Conservation (phyloP, 2,113 vertebrate genomes). For the Salvator merianae region DNA sequence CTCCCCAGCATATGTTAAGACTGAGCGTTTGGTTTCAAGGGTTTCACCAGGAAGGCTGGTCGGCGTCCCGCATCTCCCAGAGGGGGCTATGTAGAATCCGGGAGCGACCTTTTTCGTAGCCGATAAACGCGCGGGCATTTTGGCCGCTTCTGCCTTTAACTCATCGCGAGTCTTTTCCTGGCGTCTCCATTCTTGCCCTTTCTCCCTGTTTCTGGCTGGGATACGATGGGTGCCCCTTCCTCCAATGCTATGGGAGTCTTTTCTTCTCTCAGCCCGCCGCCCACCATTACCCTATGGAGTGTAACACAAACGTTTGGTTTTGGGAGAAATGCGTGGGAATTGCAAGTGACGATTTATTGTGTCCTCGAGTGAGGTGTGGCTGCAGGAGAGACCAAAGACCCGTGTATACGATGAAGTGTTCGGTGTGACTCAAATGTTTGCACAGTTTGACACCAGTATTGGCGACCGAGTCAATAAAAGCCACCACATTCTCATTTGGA, state of each 20-base stretch:
- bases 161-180: background rate
- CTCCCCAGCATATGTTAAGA: conserved; percentile 10
- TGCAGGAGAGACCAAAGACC: background rate
- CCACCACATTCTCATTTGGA: background rate
- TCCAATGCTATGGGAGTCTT: background rate
- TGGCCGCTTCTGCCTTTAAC: background rate
- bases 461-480: no score
- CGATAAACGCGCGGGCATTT: background rate
- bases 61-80: no score
- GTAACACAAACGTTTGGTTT: background rate
- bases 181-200: background rate
- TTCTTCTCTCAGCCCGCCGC: background rate
- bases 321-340: background rate
- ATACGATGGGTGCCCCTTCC: background rate
- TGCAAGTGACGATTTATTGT: background rate
- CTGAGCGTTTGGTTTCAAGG: background rate
- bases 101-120: background rate
- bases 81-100: background rate
- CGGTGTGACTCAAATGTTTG: background rate
- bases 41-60: background rate
- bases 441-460: background rate
- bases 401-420: background rate
- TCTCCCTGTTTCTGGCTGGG: background rate
- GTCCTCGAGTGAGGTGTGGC: background rate
- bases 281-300: background rate